Base-by-base conservation (phyloP, 1,140 invertebrate species). In the Popillia japonica region DNA sequence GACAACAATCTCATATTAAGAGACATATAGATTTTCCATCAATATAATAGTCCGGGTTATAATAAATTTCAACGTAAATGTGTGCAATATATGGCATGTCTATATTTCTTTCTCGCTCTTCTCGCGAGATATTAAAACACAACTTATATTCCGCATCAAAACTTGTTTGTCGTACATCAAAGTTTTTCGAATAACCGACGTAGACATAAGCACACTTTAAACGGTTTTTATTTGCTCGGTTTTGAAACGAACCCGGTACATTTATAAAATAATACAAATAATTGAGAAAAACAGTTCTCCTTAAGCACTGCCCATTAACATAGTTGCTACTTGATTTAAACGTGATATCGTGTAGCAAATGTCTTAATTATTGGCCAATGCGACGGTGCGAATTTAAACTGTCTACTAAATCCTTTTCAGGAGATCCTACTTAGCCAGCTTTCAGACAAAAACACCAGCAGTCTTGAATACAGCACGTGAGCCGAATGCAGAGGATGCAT, bases 251-350 rank as follows among this genome's bases (percentile, higher is more conserved):
- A 75, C 79, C 74, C 72, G 72, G 59, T 59, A 75, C 80, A 78
- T 81, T 81, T 79, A 81, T 82, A 80, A 82, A 83, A 83, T 81
- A 79, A 79, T 79, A 79, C 74, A 76, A 82, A 80, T 81, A 80
- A 80, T 79, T 81, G 82, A 79, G 82, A 83, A 83, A 84, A 84
- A 83, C 78, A 72, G 76, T 80, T 79, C 78, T 79, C 81, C 79
- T 81, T 82, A 83, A 84, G 82, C 80, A 82, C 73, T 79, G 81
- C 59, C 83, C 80, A 85, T 85, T 85, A 85, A 84, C 84, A 84
- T 85, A 84, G 82, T 83, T 82, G 80, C 79, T 81, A 79, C 83
- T 84, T 85, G 84, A 85, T 85, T 85, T 85, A 85, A 85, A 83
- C 83, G 84, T 83, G 82, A 82, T 82, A 83, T 83, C 81, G 83